Evolutionary conservation across 1,140 invertebrate genomes (phyloP), one percentile per base, ranked within the genome.

Genomic region (Aphaenogaster ashmeadi): DNA sequence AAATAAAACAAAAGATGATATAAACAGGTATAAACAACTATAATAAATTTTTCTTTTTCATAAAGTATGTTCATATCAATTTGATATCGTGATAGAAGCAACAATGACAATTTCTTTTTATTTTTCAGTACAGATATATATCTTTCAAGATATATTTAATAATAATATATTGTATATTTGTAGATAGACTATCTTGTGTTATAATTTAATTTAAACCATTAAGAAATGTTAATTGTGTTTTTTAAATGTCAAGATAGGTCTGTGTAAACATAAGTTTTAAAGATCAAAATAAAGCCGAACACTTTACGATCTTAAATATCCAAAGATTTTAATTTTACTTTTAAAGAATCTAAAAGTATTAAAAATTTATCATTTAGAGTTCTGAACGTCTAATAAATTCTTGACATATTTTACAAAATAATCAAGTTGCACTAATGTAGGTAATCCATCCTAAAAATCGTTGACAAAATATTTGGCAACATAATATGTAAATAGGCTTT

Each of bases 401-500:
- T 47, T 44, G 66, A 58, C 38, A 56, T 47, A 58, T 74, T 75
- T 75, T 75, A 75, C 8, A 21, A 84, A 84, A 50, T 84, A 84
- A 84, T 74, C 33, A 33, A 50, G 54, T 84, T 75, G 54, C 21
- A 62, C 44, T 50, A 60, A 74, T 44, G 58, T 27, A 27, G 27
- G 27, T 75, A 27, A 84, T 75, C 33, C n/a, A 36, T 75, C 41
- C 41, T 74, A 84, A 74, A 84, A 62, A 27, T 41, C 13, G 44
- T 60, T 84, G 71, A 60, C 54, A 84, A 84, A 84, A 84, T 50
- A 81, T 84, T 84, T 44, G 41, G 27, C 41, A 38, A 38, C 18
- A 75, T 62, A 74, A 83, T 41, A 50, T 50, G 66, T 74, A 84
- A 84, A 84, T 75, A 84, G 54, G n/a, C 80, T 84, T 75, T 84